Percentiles rank a stretch among this genome's conserved stretches.
These are phyloP conservation scores for Catalaphyllia jardinei DNA, from an alignment of 64 coral and sea anemone species.

Conservation along the genomic window DNA sequence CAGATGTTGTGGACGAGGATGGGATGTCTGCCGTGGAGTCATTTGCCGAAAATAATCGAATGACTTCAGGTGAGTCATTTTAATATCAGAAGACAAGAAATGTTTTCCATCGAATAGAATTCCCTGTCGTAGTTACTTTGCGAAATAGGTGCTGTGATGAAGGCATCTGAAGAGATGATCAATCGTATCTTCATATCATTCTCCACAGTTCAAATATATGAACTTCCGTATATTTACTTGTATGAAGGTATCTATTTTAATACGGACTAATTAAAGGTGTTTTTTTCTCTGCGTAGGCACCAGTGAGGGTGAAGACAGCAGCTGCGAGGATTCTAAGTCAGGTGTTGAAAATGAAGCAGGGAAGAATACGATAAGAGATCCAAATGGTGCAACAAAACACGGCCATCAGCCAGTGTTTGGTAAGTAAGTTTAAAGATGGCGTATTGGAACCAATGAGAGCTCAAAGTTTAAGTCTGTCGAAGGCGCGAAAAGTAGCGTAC, in stretches of 20 bases:
- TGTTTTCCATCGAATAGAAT: too few relatives aligned
- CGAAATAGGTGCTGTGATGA: neutral
- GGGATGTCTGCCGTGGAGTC: slow-evolving; percentile 73
- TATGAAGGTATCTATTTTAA: neutral
- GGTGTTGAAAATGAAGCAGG: neutral
- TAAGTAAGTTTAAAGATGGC: neutral
- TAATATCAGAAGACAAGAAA: neutral
- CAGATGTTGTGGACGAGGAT: slow-evolving; percentile 84
- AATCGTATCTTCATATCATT: too few relatives aligned
- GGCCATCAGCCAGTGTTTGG: slow-evolving; percentile 6
- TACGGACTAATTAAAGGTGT: too few relatives aligned
- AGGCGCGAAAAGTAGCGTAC: too few relatives aligned
- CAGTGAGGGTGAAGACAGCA: slow-evolving; percentile 43
- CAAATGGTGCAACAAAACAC: neutral
- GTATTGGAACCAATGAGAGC: neutral
- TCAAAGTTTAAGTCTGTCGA: neutral
- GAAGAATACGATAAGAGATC: slow-evolving; percentile 5
- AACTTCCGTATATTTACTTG: too few relatives aligned
- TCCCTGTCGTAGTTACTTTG: too few relatives aligned
- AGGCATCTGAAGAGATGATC: neutral
- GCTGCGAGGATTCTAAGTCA: slow-evolving; percentile 29
- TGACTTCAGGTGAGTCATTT: slow-evolving; percentile 49
- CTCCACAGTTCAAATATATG: too few relatives aligned
- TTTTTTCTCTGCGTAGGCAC: neutral
- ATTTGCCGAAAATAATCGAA: slow-evolving; percentile 57